Base-by-base conservation (phyloP, 2,797 vertebrate genomes). In the Allobates femoralis region DNA sequence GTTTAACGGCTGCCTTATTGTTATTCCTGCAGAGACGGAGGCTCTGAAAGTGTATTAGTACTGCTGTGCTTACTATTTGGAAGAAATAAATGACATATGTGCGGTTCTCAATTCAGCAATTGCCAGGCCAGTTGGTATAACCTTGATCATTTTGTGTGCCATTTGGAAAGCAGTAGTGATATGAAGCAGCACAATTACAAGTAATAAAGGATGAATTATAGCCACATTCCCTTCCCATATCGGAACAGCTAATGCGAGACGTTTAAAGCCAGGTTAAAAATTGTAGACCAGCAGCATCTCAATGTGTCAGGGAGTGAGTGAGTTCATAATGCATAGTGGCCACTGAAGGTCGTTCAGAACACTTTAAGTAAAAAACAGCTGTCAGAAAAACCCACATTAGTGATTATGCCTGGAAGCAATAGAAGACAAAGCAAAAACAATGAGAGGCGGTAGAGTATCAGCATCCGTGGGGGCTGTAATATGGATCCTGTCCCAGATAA, bases 181-280 rank as follows among this genome's bases (percentile, higher is more conserved):
- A 86, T 64, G 37, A 86, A 23, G 46, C 60, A 66, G 82, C 73
- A 69, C 26, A 56, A 87, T 87, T 87, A 83, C 81, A 84, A 79
- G 76, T 79, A 84, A 87, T 79, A 53, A 87, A 79, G 28, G 21
- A 55, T 79, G 86, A 87, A 79, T 87, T 87, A 79, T 83, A 51
- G 66, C 51, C 55, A 37, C 75, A 73, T 62, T 78, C 55, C 7
- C 28, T 28, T 79, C 86, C 53, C 75, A 83, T 77, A 79, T 82
- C 83, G 81, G 67, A 37, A 50, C 7, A 30, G 74, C 26, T 73
- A 75, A 87, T 87, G 81, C 81, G 84, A 83, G 55, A 79, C 41
- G 16, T 76, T 87, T 84, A 84, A 71, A 79, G 51, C 37, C 74
- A 73, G 62, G 74, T 83, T 71, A 73, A 60, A 34, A 87, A 84